phyloP scores from a whole-genome alignment of 92 coral and sea anemone species.

The Montipora capitata region DNA sequence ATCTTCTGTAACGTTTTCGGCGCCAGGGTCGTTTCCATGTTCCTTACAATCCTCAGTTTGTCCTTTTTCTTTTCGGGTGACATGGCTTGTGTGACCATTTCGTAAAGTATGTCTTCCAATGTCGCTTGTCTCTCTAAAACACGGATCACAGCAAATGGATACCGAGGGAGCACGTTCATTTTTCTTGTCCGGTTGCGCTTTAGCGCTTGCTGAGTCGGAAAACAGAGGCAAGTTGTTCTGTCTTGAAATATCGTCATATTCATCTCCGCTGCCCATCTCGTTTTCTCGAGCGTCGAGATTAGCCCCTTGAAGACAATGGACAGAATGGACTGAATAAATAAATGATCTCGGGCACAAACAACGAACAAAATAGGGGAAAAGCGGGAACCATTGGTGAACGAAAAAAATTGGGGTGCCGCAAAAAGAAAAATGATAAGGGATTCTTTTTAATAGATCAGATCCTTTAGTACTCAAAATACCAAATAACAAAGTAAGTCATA shows the following conservation, averaged over 20 bases:
- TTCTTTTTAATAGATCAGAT: no score
- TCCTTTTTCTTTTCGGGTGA: not conserved
- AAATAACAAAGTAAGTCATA: no score
- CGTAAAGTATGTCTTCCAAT: not conserved
- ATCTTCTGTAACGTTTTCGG: not conserved
- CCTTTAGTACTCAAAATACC: no score
- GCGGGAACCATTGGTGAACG: no score
- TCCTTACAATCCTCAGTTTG: not conserved
- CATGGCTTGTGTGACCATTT: not conserved
- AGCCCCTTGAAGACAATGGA: not conserved
- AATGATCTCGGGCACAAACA: not conserved
- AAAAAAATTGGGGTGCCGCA: no score
- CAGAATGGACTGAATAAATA: no score
- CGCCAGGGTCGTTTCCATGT: not conserved
- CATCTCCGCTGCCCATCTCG: not conserved
- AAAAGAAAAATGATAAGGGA: no score
- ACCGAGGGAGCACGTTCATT: not conserved
- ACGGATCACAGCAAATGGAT: not conserved
- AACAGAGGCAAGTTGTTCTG: not conserved
- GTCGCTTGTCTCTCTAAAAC: not conserved
- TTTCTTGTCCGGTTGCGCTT: not conserved
- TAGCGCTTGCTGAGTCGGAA: constrained; percentile 3
- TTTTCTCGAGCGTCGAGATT: not conserved
- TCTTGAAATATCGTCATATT: not conserved
- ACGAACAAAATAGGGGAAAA: not conserved